These are phyloP conservation scores for Autographa pulchrina DNA, from an alignment of 2,888 invertebrate species.

Conservation along the genomic window DNA sequence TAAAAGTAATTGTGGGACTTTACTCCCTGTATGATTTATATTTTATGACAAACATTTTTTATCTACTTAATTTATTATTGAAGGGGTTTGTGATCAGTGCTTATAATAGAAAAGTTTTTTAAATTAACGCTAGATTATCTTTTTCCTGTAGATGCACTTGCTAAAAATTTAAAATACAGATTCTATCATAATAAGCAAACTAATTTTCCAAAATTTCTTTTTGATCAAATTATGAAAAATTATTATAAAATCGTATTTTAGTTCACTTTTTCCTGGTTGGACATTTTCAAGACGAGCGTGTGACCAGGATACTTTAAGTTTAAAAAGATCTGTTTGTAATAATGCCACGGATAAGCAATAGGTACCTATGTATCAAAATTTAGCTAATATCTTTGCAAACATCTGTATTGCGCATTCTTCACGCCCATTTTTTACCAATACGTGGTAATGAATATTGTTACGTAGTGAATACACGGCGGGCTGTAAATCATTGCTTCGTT, in stretches of 20 bases:
- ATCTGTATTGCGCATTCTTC: slow-evolving; percentile 2
- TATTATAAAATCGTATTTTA: slow-evolving; percentile 10
- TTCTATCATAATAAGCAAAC: neutral
- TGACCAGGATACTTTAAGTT: neutral
- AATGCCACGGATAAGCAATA: slow-evolving; percentile 1
- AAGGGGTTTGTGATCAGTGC: neutral
- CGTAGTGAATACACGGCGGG: neutral
- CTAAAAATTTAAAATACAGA: neutral
- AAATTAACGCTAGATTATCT: neutral
- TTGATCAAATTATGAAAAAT: slow-evolving; percentile 12
- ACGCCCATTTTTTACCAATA: neutral
- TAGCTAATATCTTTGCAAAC: neutral
- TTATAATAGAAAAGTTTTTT: neutral
- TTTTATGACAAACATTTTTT: slow-evolving; percentile 2
- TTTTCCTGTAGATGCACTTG: neutral
- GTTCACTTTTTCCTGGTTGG: slow-evolving; percentile 7
- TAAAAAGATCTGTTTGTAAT: slow-evolving; percentile 1
- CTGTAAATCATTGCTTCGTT: neutral
- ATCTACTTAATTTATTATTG: neutral
- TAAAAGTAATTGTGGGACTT: slow-evolving; percentile 28
- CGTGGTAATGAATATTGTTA: neutral
- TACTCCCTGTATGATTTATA: slow-evolving; percentile 23
- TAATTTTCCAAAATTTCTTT: neutral
- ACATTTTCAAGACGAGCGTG: neutral
- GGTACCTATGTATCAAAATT: neutral